Base-by-base conservation (phyloP, 2,797 vertebrate species). In the Labroides dimidiatus region DNA sequence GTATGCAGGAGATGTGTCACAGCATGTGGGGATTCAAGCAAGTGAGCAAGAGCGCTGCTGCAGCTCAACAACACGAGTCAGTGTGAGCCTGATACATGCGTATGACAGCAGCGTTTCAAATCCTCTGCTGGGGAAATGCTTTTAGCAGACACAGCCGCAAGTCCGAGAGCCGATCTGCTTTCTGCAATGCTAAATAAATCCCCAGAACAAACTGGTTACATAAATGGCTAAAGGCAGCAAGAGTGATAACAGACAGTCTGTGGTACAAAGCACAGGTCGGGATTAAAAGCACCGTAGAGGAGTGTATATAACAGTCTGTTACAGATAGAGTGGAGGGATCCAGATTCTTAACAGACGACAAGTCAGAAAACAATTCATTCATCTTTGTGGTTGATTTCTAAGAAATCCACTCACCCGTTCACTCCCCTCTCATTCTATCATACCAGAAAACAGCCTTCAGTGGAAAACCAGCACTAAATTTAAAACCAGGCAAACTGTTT, bases 141-240 rank as follows among this genome's bases (percentile, higher is more conserved):
- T 86, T 80, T 49, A 84, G 78, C 36, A 19, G 53, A 55, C 24
- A 23, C 37, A 60, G 45, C 13, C 27, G 36, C 45, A 17, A 37
- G 24, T 44, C 64, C 10, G 1, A 6, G 47, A 77, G 50, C 24
- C 37, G 52, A 82, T 65, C 45, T 7, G 36, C 63, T 44, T 48
- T 68, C 69, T 75, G 65, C 49, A 15, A 72, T 77, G 62, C 68
- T 70, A 78, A 82, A 78, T 73, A 72, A 88, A 86, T 88, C 82
- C 77, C 76, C 68, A 64, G 72, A 84, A 79, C 71, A 77, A 83
- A 87, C 59, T 43, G 80, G 87, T 87, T 88, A 87, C 52, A 76
- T 86, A 87, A 87, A 87, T 64, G 69, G 78, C 69, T 79, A 12
- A 78, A 78, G 71, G 80, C 61, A 0, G 79, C 48, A 63, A 72